Percentiles rank a stretch among this genome's conserved stretches.
Evolutionary conservation across 1,140 invertebrate genomes (phyloP).

Genomic region (Adoxophyes honmai): DNA sequence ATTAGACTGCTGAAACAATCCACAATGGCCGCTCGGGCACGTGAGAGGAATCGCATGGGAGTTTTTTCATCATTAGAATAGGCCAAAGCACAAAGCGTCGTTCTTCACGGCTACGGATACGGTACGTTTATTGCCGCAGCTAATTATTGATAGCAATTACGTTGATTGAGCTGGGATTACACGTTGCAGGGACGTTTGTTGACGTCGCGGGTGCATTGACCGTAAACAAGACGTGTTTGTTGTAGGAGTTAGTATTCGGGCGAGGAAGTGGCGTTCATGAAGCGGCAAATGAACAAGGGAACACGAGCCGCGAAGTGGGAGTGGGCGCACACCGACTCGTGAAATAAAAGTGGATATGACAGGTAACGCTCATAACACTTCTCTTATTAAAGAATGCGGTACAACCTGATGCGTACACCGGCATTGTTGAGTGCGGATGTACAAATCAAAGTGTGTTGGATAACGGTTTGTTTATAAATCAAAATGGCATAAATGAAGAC

Average conservation of each 20-base stretch:
- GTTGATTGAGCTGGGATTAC: neutral
- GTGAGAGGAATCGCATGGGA: constrained; percentile 64
- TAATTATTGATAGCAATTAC: constrained; percentile 21
- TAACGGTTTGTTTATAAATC: too few species aligned
- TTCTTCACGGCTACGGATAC: constrained; percentile 35
- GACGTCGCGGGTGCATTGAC: neutral
- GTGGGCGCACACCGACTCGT: constrained; percentile 3
- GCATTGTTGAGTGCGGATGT: too few species aligned
- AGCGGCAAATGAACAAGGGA: neutral
- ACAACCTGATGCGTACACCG: too few species aligned
- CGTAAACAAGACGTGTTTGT: constrained; percentile 9
- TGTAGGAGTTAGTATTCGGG: neutral
- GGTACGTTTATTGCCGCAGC: constrained; percentile 24
- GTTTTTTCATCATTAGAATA: constrained; percentile 52
- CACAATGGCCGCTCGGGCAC: constrained; percentile 45
- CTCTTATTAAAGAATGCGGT: too few species aligned
- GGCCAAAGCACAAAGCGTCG: constrained; percentile 33
- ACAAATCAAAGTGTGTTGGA: too few species aligned
- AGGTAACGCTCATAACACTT: too few species aligned
- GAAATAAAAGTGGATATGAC: constrained; percentile 1
- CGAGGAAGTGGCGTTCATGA: constrained; percentile 6
- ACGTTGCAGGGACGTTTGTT: neutral
- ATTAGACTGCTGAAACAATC: constrained; percentile 54
- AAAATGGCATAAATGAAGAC: too few species aligned
- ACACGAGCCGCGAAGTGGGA: neutral